Conservation (phyloP, 2,797 vertebrate genomes). For the Malacoraja senta region DNA sequence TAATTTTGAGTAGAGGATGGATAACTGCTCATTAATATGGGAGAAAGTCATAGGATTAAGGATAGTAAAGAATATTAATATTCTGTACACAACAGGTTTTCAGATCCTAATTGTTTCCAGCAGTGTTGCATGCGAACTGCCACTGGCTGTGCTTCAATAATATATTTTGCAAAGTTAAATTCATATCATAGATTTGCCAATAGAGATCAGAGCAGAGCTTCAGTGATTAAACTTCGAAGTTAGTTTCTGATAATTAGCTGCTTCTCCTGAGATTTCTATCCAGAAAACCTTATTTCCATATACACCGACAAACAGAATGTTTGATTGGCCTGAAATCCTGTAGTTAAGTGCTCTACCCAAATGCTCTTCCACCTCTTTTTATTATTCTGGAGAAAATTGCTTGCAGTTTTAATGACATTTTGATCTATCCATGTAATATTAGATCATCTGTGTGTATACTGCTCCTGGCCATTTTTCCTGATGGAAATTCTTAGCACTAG, state of each 20-base stretch:
- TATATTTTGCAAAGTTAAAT: background rate
- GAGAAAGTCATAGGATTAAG: background rate
- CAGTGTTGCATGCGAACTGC: background rate
- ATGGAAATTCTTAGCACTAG: background rate
- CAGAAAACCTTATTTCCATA: background rate
- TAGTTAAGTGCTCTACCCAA: background rate
- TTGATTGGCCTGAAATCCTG: background rate
- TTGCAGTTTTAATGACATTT: background rate
- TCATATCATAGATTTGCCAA: background rate
- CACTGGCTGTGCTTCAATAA: background rate
- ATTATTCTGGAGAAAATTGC: background rate
- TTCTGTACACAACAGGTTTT: background rate
- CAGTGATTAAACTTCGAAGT: background rate
- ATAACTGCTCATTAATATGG: background rate
- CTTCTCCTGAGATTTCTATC: background rate
- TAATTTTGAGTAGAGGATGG: background rate
- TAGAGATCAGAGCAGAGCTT: background rate
- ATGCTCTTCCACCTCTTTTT: background rate
- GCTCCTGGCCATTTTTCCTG: background rate
- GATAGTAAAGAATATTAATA: constrained; percentile 10
- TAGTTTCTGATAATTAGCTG: background rate
- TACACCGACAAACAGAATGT: background rate
- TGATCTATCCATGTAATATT: background rate
- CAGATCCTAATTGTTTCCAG: background rate
- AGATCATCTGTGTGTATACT: background rate